These are phyloP conservation scores for Battus philenor DNA, from an alignment of 1,140 invertebrate species.

Conservation along the genomic window DNA sequence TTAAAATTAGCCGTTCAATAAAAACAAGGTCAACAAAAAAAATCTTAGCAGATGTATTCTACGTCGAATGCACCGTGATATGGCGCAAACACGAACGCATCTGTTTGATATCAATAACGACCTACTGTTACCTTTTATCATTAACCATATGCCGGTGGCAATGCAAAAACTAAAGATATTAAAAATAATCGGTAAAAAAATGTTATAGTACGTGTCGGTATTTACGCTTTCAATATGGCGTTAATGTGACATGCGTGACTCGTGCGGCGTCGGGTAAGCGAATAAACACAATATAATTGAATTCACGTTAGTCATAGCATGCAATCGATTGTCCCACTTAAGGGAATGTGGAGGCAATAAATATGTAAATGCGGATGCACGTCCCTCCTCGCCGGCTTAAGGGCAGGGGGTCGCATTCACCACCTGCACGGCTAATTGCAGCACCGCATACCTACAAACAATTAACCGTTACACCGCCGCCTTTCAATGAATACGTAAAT, in stretches of 20 bases:
- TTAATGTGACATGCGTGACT: conserved; percentile 18
- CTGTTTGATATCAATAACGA: conserved; percentile 26
- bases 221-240: conserved; percentile 40
- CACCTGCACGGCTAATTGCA: conserved; percentile 69
- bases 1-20: not conserved
- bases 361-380: conserved; percentile 47
- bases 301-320: conserved; percentile 31
- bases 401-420: conserved; percentile 59
- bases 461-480: conserved; percentile 51
- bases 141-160: conserved; percentile 36
- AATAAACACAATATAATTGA: conserved; percentile 23
- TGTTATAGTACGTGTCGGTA: conserved; percentile 25
- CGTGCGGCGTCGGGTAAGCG: conserved; percentile 19
- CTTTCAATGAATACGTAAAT: conserved; percentile 49
- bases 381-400: conserved; percentile 30
- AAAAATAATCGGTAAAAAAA: conserved; percentile 28
- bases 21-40: no score
- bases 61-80: conserved; percentile 3
- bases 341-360: conserved; percentile 46
- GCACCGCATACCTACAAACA: conserved; percentile 54
- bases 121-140: conserved; percentile 24
- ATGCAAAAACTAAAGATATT: conserved; percentile 18
- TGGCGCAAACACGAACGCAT: conserved; percentile 18
- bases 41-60: conserved; percentile 7
- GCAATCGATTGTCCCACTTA: conserved; percentile 36